These are phyloP conservation scores for Stomorhina lunata DNA, from an alignment of 2,888 invertebrate genomes.

Conservation along the genomic window DNA sequence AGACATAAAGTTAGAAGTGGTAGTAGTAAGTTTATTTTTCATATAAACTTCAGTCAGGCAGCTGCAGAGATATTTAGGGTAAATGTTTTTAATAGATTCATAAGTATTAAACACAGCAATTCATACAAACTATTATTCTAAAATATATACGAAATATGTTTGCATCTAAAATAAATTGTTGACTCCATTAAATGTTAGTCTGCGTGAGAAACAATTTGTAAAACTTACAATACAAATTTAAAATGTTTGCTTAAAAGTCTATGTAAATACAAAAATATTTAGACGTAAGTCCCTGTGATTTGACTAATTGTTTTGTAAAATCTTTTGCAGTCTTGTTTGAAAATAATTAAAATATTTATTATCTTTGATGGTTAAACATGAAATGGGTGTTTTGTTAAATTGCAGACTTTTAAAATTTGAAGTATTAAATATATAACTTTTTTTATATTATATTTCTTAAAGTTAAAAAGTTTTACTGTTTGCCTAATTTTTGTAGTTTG, in stretches of 20 bases:
- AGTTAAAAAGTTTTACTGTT: too few species aligned
- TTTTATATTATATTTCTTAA: not conserved
- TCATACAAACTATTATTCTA: slow-evolving; percentile 6
- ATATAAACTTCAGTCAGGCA: slow-evolving; percentile 5
- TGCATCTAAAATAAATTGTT: not conserved
- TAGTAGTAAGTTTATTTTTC: slow-evolving; percentile 6
- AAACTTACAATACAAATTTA: not conserved
- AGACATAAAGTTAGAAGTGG: not conserved
- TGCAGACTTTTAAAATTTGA: slow-evolving; percentile 39
- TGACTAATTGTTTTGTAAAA: slow-evolving; percentile 68
- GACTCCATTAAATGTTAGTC: not conserved
- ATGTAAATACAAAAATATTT: not conserved
- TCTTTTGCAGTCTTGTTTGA: slow-evolving; percentile 64
- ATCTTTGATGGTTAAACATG: slow-evolving; percentile 44
- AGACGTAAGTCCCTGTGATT: slow-evolving; percentile 62
- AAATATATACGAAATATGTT: not conserved
- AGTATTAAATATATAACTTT: slow-evolving; percentile 1
- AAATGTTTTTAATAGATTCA: slow-evolving; percentile 54
- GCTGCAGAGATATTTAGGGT: slow-evolving; percentile 44
- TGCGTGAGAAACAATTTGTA: not conserved
- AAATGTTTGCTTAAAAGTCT: not conserved
- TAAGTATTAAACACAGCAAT: not conserved
- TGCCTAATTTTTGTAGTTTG: too few species aligned
- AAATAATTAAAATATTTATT: slow-evolving; percentile 69
- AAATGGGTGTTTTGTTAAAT: slow-evolving; percentile 67